Evolutionary conservation across 2,888 invertebrate species (phyloP), one percentile per base, ranked within the genome.

Genomic region (Salticus scenicus): DNA sequence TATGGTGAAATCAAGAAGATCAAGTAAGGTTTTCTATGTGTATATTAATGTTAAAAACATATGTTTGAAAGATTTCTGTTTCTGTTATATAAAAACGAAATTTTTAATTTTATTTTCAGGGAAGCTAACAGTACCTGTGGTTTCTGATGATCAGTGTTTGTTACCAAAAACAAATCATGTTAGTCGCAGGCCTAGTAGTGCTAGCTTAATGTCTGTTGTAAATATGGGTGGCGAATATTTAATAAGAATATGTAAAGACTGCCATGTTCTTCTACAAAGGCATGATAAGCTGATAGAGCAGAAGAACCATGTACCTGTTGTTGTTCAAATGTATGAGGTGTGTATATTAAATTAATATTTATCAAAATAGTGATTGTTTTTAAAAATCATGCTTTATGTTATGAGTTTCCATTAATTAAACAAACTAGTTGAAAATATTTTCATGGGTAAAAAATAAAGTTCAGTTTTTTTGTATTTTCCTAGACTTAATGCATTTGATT

Each of bases 261-360:
- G 92, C 88, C 90, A 92, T 30, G 89, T 90, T 90, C 93, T 97
- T 80, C 92, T 98, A 72, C 96, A 97, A 89, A 93, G 94, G 41
- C 91, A 96, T 57, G 94, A 97, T 88, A 93, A 94, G 89, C 94
- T 96, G 90, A 95, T 97, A 90, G 95, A 97, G 88, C 94, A 95
- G 88, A 94, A 96, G 89, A 95, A 95, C 78, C 94, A 94, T 47
- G 96, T 96, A 89, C 96, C 97, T 7, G 93, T 94, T 1, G 93
- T 98, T 37, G 94, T 95, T 87, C 94, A 96, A 51, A 93, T 96
- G 41, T 98, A 98, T 91, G 95, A 95, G 80, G 92, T 92, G 89
- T 10, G 41, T 51, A 37, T 41, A n/a, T n/a, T n/a, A n/a, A n/a
- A n/a, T n/a, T 10, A 10, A n/a, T 63, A 20, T 10, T 28, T 67